Percentiles rank a stretch among this genome's conserved stretches.
These are phyloP conservation scores for Criorhina ranunculi DNA, from an alignment of 2,888 invertebrate species.

Conservation along the genomic window DNA sequence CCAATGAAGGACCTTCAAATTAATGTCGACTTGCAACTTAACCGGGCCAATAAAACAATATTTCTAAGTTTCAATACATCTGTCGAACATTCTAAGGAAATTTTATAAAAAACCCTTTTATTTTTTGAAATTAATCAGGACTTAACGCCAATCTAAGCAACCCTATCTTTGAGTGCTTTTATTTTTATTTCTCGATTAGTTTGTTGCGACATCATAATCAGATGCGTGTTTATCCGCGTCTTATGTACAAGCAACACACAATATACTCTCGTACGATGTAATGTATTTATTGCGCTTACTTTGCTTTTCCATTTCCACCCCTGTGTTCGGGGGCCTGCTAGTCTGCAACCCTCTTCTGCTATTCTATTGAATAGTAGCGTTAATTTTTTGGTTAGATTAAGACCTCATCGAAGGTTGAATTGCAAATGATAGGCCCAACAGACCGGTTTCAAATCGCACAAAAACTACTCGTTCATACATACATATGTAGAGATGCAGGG, in stretches of 20 bases:
- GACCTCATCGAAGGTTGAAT: constrained; percentile 81
- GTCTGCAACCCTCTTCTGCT: constrained; percentile 53
- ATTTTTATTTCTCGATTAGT: constrained; percentile 74
- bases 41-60: too few species aligned
- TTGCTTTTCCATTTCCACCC: constrained; percentile 54
- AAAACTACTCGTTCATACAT: constrained; percentile 11
- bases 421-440: constrained; percentile 78
- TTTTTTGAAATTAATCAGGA: constrained; percentile 27
- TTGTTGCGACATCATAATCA: constrained; percentile 77
- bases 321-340: constrained; percentile 24
- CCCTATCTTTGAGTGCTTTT: constrained; percentile 43
- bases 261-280: constrained; percentile 53
- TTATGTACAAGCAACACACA: constrained; percentile 69
- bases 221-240: constrained; percentile 69
- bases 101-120: not conserved
- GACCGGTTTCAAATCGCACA: constrained; percentile 75
- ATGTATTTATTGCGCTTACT: constrained; percentile 69
- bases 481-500: constrained; percentile 65
- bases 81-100: constrained; percentile 10
- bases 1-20: too few species aligned
- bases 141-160: constrained; percentile 29
- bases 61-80: not conserved
- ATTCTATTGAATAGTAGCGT: constrained; percentile 69
- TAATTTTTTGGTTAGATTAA: constrained; percentile 83
- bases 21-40: too few species aligned